Evolutionary conservation across 1,140 invertebrate genomes (phyloP), one percentile per base, ranked within the genome.

Genomic region (Homarus americanus): DNA sequence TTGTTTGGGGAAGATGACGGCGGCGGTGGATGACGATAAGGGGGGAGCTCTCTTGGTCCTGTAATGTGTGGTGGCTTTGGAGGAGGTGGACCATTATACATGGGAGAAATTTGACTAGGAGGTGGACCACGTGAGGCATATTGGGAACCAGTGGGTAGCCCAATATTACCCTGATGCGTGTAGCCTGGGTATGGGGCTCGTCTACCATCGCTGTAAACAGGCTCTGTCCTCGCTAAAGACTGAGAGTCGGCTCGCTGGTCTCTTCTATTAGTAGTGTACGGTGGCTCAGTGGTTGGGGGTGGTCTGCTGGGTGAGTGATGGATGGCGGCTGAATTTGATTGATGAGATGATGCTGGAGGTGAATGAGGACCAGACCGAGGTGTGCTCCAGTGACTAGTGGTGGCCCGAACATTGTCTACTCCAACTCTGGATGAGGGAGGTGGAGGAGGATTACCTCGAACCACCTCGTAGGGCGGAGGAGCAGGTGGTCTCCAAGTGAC

Each of bases 321-420:
- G 34, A 73, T 63, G 36, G 72, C 20, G 9, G 49, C 36, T 32
- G 66, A 38, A 20, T 36, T 53, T 28, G 79, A 49, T 32, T 53
- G 73, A 36, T 78, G 88, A 32, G 87, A 72, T 44, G 40, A 20
- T n/a, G 75, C 10, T 44, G 76, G 79, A n/a, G 87, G 78, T 41
- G 88, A 76, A 17, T 82, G 88, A 4, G 72, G 73, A 49, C 79
- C 79, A 63, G 80, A 82, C 44, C 87, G 66, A 7, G 87, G 63
- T 28, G 88, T 40, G 82, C 63, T 75, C 88, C 88, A 90, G 73
- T 90, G 88, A 90, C 88, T 90, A 90, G 88, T 90, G 44, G 84
- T 87, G 72, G 88, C 88, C 82, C 88, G 40, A 34, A 90, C 88
- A 83, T 90, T 90, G 58, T 90, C 88, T 58, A 90, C 88, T 12